phyloP scores from a whole-genome alignment of 1,140 invertebrate genomes.

The Trinorchestia longiramus region DNA sequence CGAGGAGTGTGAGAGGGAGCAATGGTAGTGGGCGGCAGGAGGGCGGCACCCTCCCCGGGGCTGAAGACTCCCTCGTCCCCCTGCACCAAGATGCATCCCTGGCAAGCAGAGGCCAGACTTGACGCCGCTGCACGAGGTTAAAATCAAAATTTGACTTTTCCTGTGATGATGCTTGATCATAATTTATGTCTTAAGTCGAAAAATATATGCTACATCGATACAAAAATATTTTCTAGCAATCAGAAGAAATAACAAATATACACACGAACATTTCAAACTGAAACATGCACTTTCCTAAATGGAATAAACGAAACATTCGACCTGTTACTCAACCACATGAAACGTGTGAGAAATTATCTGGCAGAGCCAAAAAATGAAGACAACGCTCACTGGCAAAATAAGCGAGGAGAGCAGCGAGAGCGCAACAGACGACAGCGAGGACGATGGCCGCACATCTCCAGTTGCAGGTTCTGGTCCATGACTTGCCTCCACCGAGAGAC shows the following conservation, averaged over 20 bases:
- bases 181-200: too few species aligned
- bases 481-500: constrained; percentile 22
- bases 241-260: too few species aligned
- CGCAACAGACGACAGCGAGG: constrained; percentile 27
- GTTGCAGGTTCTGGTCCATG: constrained; percentile 11
- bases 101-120: constrained; percentile 5
- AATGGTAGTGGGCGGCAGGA: neutral
- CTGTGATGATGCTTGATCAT: too few species aligned
- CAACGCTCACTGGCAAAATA: constrained; percentile 29
- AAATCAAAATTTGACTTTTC: neutral
- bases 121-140: neutral
- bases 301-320: neutral
- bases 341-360: neutral
- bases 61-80: constrained; percentile 46
- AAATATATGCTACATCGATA: too few species aligned
- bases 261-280: too few species aligned
- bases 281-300: too few species aligned
- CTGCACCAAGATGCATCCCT: constrained; percentile 35
- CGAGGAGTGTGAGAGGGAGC: constrained; percentile 25
- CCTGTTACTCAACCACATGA: neutral
- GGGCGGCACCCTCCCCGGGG: constrained; percentile 26
- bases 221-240: too few species aligned
- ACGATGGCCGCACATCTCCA: constrained; percentile 49
- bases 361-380: neutral
- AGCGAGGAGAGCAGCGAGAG: constrained; percentile 18